These are phyloP conservation scores for Ellobius talpinus DNA, from an alignment of 2,113 vertebrate species.

Conservation along the genomic window DNA sequence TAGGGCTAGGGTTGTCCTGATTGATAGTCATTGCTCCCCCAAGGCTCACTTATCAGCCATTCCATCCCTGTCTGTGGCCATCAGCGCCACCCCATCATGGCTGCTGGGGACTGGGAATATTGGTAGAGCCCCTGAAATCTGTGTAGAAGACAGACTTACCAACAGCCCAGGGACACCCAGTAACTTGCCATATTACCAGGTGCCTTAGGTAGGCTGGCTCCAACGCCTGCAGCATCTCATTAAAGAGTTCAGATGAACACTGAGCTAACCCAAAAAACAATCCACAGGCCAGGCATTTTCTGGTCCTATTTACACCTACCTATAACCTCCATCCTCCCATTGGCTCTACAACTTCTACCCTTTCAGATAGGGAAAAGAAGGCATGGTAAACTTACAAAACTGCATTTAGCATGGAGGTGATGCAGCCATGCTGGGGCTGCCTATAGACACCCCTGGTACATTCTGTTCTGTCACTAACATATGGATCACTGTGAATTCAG, in stretches of 20 bases:
- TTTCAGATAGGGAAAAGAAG: constrained; percentile 15
- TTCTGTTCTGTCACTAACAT: neutral
- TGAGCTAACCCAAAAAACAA: neutral
- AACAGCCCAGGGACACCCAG: neutral
- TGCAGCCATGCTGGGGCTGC: neutral
- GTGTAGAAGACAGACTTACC: neutral
- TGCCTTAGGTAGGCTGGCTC: neutral
- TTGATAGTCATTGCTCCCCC: neutral
- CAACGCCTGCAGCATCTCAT: neutral
- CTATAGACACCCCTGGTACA: neutral
- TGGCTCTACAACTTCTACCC: neutral
- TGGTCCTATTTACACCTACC: neutral
- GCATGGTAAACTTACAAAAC: neutral
- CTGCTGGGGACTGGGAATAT: neutral
- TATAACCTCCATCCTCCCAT: neutral
- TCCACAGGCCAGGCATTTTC: neutral
- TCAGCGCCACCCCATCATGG: neutral
- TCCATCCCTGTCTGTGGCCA: neutral
- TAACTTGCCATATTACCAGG: neutral
- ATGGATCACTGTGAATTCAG: neutral
- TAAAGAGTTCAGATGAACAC: neutral
- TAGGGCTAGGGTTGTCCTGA: neutral
- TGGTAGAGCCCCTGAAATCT: neutral
- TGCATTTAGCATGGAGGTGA: neutral
- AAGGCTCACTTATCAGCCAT: neutral